Conservation (phyloP, 2,888 invertebrate species). For the Polyploca ridens region DNA sequence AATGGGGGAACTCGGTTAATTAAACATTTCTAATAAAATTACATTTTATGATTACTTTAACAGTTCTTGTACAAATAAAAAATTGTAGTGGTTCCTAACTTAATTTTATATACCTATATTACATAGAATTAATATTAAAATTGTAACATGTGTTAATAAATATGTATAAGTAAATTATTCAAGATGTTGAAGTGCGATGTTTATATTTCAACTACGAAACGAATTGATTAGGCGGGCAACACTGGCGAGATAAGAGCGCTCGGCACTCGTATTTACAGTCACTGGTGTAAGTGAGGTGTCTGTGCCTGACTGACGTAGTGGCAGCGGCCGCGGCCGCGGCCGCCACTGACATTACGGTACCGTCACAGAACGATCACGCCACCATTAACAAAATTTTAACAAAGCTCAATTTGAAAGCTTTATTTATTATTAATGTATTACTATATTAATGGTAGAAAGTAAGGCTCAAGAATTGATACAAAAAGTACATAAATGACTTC, state of each 20-base stretch:
- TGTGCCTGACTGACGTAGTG: neutral
- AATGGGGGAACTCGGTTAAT: too few species aligned
- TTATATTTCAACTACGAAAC: slow-evolving; percentile 29
- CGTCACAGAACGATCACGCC: slow-evolving; percentile 5
- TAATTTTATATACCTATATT: too few species aligned
- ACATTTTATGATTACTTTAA: too few species aligned
- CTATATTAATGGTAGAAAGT: neutral
- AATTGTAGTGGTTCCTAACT: too few species aligned
- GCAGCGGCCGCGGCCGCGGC: neutral
- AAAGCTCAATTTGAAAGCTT: neutral
- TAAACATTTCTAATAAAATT: too few species aligned
- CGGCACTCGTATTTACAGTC: slow-evolving; percentile 33
- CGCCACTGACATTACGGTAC: slow-evolving; percentile 2
- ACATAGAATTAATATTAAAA: neutral
- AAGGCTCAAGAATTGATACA: neutral
- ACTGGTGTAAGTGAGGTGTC: slow-evolving; percentile 25
- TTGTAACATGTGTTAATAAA: neutral
- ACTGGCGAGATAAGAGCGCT: slow-evolving; percentile 42
- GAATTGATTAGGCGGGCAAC: slow-evolving; percentile 22
- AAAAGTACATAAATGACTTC: neutral
- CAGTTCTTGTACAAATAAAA: too few species aligned
- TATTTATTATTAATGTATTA: neutral
- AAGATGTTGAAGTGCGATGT: slow-evolving; percentile 1
- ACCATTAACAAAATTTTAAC: neutral
- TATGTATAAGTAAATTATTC: neutral